Conservation (phyloP, 2,888 invertebrate species). For the Scaptomyza caliginosa region DNA sequence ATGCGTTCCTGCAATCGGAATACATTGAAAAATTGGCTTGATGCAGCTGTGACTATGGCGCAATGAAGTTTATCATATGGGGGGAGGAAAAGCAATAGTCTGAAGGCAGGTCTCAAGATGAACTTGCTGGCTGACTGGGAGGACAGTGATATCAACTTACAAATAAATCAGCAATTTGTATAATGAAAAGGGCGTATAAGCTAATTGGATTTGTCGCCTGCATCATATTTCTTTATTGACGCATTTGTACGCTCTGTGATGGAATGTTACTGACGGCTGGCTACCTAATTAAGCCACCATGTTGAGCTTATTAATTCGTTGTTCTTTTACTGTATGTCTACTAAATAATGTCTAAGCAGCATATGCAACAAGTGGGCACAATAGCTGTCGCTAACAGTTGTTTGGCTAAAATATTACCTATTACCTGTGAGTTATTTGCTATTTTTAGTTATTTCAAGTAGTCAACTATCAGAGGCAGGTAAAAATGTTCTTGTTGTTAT, state of each 20-base stretch:
- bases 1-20: constrained; percentile 14
- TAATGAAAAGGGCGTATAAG: constrained; percentile 28
- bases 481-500: background rate
- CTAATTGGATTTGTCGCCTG: constrained; percentile 62
- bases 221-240: constrained; percentile 44
- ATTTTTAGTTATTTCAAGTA: constrained; percentile 17
- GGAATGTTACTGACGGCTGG: constrained; percentile 35
- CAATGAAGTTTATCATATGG: constrained; percentile 26
- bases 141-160: constrained; percentile 36
- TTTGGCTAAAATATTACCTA: constrained; percentile 12
- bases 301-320: constrained; percentile 41
- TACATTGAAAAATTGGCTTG: constrained; percentile 20
- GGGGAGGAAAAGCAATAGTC: background rate
- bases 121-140: too few species aligned
- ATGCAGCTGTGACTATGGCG: constrained; percentile 34
- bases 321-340: background rate
- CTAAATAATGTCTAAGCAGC: background rate
- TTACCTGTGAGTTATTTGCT: background rate
- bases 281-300: constrained; percentile 40
- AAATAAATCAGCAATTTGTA: constrained; percentile 44
- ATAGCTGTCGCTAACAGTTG: constrained; percentile 49
- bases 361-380: constrained; percentile 40
- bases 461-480: constrained; percentile 1
- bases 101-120: background rate
- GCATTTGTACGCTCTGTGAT: constrained; percentile 19